Evolutionary conservation across 2,113 vertebrate genomes (phyloP), one percentile per base, ranked within the genome.

Genomic region (Oplegnathus fasciatus): DNA sequence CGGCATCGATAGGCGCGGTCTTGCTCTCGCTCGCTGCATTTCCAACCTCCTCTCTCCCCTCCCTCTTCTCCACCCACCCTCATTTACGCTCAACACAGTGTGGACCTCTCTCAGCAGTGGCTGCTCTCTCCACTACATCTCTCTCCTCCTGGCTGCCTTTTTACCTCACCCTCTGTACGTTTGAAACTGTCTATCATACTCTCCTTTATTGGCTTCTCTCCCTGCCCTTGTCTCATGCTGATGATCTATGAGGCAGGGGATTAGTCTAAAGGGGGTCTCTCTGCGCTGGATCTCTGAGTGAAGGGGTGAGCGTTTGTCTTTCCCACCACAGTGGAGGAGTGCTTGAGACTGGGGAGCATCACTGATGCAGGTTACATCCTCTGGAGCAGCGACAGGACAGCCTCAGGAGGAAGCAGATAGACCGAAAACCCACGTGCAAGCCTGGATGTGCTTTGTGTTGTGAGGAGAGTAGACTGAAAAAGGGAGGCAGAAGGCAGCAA

Each of bases 1-100:
- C 55, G 28, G 82, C 78, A 68, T 89, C 55, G 57, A 91, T 92
- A 95, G 93, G 93, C 88, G 90, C 82, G 89, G 92, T 93, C 91
- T 37, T 93, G 83, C 84, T 81, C 66, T 76, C 32, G 20, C 83
- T 89, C 76, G 57, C 85, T 87, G 86, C 85, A 89, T 92, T 84
- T 90, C 83, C 72, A 84, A n/a, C n/a, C 83, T 40, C 40, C 85
- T 62, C 73, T 84, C 78, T 89, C 88, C 88, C 79, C 91, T 92
- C 92, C 90, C 83, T 87, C 86, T 75, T 90, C 89, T 60, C 87
- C 86, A 82, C 88, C 91, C 91, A 92, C 86, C 91, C 66, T 91
- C 84, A 84, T 91, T 90, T 86, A 89, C 83, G 48, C 86, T 91
- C 88, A 80, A 65, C 82, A 81, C 84, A 50, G 79, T 60, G 82